Conservation (phyloP, 1,140 invertebrate species). For the Drepana arcuata region DNA sequence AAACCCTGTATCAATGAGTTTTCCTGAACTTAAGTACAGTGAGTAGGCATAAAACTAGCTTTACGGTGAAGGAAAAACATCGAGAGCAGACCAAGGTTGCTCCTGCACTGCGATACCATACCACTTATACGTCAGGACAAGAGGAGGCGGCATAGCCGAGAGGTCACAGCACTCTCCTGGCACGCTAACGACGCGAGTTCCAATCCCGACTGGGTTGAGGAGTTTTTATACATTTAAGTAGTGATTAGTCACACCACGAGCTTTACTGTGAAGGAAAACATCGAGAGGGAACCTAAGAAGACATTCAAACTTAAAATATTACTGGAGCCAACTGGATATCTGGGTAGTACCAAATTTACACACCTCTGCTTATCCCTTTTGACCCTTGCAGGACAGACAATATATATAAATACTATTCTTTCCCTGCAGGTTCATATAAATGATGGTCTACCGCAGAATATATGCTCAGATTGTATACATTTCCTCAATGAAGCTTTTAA, state of each 20-base stretch:
- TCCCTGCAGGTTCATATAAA: conserved; percentile 41
- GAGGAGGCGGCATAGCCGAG: neutral
- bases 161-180: no score
- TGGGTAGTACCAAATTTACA: neutral
- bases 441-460: conserved; percentile 36
- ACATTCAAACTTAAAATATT: no score
- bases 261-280: neutral
- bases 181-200: no score
- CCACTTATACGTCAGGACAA: neutral
- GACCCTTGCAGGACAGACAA: neutral
- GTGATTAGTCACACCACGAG: neutral
- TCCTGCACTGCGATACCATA: neutral
- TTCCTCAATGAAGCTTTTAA: conserved; percentile 8
- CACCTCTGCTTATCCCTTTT: neutral
- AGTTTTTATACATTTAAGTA: no score
- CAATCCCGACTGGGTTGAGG: no score
- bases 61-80: no score
- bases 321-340: neutral
- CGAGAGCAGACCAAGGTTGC: no score
- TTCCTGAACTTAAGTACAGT: neutral
- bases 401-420: conserved; percentile 7
- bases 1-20: neutral
- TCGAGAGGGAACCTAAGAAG: no score
- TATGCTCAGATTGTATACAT: conserved; percentile 13
- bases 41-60: neutral